A percentile compares a stretch with the other conserved stretches of the same genome.
These are phyloP conservation scores for Regulus satrapa DNA, from an alignment of 2,113 vertebrate genomes.

Conservation along the genomic window DNA sequence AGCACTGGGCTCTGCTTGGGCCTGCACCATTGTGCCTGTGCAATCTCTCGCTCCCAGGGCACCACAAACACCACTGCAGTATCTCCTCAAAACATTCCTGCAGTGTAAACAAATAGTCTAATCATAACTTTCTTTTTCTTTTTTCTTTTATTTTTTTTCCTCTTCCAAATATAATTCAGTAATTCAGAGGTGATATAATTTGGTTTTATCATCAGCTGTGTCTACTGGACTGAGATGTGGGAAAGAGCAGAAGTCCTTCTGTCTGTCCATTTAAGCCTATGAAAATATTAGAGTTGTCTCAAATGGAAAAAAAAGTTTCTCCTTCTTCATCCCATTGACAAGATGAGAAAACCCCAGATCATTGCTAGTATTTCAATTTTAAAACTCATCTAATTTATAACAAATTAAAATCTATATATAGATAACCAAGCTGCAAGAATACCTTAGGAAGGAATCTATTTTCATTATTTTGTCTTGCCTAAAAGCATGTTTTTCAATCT, in stretches of 20 bases:
- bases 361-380: neutral
- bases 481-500: neutral
- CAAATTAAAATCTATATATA: neutral
- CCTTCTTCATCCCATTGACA: neutral
- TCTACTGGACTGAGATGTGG: neutral
- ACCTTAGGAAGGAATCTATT: neutral
- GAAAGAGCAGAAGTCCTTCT: neutral
- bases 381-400: neutral
- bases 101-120: neutral
- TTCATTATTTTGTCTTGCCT: neutral
- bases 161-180: neutral
- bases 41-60: neutral
- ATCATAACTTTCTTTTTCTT: neutral
- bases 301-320: neutral
- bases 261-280: neutral
- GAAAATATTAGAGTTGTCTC: neutral
- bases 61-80: neutral
- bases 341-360: neutral
- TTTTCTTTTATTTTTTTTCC: neutral
- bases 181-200: neutral
- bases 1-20: neutral
- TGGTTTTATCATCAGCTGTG: neutral
- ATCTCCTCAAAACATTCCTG: neutral
- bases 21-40: neutral
- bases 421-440: neutral